A percentile compares a stretch with the other conserved stretches of the same genome.
Conservation (phyloP, 2,888 invertebrate genomes). For the Sialis lutaria region DNA sequence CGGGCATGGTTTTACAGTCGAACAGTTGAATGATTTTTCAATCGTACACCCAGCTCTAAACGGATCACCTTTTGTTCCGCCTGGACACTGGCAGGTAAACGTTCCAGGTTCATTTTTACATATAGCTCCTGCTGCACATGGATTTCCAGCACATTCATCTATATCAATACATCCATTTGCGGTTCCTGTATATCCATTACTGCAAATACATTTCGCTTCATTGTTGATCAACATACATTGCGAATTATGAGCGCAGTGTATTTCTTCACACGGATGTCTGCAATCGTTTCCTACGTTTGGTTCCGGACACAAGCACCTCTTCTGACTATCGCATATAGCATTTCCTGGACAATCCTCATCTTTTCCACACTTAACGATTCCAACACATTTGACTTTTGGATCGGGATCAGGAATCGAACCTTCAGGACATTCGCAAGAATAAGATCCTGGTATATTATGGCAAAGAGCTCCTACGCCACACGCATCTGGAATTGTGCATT, state of each 20-base stretch:
- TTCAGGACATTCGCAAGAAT: conserved; percentile 63
- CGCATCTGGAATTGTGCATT: conserved; percentile 49
- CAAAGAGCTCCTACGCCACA: conserved; percentile 75
- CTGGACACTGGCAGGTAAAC: conserved; percentile 77
- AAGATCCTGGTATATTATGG: conserved; percentile 59
- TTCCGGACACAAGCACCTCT: conserved; percentile 73
- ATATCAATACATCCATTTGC: conserved; percentile 67
- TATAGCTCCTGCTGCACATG: conserved; percentile 70
- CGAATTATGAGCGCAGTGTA: conserved; percentile 71
- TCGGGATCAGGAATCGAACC: conserved; percentile 72
- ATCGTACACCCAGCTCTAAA: conserved; percentile 59
- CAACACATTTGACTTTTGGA: conserved; percentile 62
- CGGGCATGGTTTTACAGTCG: conserved; percentile 59
- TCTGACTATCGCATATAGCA: conserved; percentile 61
- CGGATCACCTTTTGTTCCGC: conserved; percentile 63
- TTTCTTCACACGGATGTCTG: conserved; percentile 80
- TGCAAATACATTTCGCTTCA: conserved; percentile 69
- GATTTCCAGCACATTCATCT: conserved; percentile 69
- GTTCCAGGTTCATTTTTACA: conserved; percentile 78
- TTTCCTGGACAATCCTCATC: conserved; percentile 79
- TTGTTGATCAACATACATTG: conserved; percentile 76
- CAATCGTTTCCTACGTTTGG: conserved; percentile 86
- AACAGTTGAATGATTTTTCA: conserved; percentile 49
- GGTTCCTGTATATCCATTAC: conserved; percentile 61
- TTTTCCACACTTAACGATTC: conserved; percentile 57